A percentile compares a stretch with the other conserved stretches of the same genome.
phyloP scores from a whole-genome alignment of 2,113 vertebrate genomes.

The Macrotus californicus region DNA sequence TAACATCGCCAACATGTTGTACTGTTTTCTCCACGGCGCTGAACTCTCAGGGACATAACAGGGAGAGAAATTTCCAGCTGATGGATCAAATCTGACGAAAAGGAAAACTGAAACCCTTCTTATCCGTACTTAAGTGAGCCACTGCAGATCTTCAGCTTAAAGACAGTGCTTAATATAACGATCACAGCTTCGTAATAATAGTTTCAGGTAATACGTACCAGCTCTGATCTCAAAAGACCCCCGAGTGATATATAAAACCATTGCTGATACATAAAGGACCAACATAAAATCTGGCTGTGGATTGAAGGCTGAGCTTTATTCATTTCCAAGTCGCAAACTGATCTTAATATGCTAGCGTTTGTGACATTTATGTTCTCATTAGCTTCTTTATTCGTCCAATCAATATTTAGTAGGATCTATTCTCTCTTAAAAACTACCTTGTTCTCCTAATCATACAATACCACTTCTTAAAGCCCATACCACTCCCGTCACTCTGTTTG shows the following conservation, averaged over 20 bases:
- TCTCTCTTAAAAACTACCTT: not conserved
- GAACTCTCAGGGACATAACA: not conserved
- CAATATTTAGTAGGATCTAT: constrained; percentile 3
- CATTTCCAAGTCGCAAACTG: not conserved
- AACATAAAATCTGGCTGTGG: not conserved
- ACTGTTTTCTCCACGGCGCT: not conserved
- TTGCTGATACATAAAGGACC: not conserved
- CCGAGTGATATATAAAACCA: not conserved
- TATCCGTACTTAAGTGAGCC: not conserved
- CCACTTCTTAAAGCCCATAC: not conserved
- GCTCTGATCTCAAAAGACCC: not conserved
- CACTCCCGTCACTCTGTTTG: not conserved
- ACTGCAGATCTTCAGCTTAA: not conserved
- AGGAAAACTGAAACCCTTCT: not conserved
- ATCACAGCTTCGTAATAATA: not conserved
- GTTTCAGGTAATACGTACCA: not conserved
- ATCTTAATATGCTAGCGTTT: not conserved
- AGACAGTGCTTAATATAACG: not conserved
- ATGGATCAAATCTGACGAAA: not conserved
- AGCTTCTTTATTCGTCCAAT: not conserved
- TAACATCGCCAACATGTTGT: not conserved
- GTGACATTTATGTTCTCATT: constrained; percentile 2
- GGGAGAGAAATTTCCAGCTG: not conserved
- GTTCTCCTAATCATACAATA: not conserved
- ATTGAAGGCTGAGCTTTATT: not conserved